phyloP scores from a whole-genome alignment of 2,113 vertebrate species.

The Australoheros scitulus region DNA sequence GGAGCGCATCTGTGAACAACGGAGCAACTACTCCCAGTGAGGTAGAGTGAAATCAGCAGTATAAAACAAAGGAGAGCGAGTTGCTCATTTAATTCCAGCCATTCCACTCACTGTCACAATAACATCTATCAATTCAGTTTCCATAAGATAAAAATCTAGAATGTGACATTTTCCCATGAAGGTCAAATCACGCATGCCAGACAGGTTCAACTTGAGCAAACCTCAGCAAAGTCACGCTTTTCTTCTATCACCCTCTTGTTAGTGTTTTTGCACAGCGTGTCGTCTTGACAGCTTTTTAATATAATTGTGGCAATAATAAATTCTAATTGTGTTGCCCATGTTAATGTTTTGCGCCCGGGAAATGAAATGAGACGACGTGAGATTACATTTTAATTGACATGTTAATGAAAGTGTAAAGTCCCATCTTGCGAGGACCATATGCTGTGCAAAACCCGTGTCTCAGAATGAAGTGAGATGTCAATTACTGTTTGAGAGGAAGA shows the following conservation, averaged over 20 bases:
- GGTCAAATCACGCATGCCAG: conserved; percentile 59
- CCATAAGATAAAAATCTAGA: conserved; percentile 17
- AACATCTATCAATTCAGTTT: background rate
- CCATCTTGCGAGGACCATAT: conserved; percentile 36
- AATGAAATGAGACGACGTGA: conserved; percentile 41
- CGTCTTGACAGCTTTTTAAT: background rate
- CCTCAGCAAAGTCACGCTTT: background rate
- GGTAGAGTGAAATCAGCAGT: conserved; percentile 65
- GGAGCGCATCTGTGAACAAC: conserved; percentile 77
- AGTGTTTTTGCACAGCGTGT: background rate
- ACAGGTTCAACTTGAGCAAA: conserved; percentile 27
- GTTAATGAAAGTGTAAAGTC: conserved; percentile 52
- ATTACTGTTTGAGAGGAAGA: conserved; percentile 44
- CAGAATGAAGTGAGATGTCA: conserved; percentile 48
- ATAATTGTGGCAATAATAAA: conserved; percentile 11
- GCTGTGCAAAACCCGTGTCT: conserved; percentile 32
- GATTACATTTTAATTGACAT: conserved; percentile 61
- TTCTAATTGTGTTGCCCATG: conserved; percentile 19
- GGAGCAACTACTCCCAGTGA: conserved; percentile 84
- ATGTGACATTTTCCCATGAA: conserved; percentile 58
- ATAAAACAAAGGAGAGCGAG: background rate
- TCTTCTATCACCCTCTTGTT: background rate
- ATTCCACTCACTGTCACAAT: background rate
- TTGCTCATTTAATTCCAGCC: background rate
- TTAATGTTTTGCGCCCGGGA: conserved; percentile 35